Evolutionary conservation across 2,113 vertebrate genomes (phyloP), one percentile per base, ranked within the genome.

Genomic region (Tenrec ecaudatus): DNA sequence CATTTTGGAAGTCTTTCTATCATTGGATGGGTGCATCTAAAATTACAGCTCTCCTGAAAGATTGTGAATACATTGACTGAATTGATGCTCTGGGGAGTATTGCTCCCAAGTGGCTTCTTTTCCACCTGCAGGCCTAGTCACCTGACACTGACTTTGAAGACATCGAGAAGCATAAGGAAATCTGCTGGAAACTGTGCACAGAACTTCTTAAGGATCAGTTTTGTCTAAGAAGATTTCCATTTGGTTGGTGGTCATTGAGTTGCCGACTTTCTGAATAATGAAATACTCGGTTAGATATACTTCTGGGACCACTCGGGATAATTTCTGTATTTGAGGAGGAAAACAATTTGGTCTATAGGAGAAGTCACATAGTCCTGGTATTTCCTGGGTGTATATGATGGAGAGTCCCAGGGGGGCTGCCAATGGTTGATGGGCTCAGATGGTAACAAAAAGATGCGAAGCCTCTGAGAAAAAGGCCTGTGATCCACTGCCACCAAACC

Each of bases 21-120:
- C 33, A 43, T 9, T 83, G 86, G 14, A 76, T 36, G 1, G 47
- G 47, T 53, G 11, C 47, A 53, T 85, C 53, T 93, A 64, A 83
- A 83, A 87, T 90, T 69, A 73, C 7, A 82, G 43, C 47, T 87
- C 68, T 92, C 40, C 60, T 86, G 43, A 82, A 91, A 91, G 73
- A 87, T 58, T 77, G 89, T 20, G 62, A 79, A 31, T 31, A 68
- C 33, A 93, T 75, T 80, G 60, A 8, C 47, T 43, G 2, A 66
- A 60, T 60, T 64, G 36, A 84, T 84, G 75, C 36, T 75, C 89
- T 43, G 10, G 3, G 19, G 11, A 81, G 87, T 89, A 83, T 71
- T 71, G 29, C 84, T 84, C 60, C 88, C 82, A 87, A 92, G 47
- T 86, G 76, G 1, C 10, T 60, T 81, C 92, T 89, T 73, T 90